Base-by-base conservation (phyloP, 2,113 vertebrate species). In the Hydrochoerus hydrochaeris region DNA sequence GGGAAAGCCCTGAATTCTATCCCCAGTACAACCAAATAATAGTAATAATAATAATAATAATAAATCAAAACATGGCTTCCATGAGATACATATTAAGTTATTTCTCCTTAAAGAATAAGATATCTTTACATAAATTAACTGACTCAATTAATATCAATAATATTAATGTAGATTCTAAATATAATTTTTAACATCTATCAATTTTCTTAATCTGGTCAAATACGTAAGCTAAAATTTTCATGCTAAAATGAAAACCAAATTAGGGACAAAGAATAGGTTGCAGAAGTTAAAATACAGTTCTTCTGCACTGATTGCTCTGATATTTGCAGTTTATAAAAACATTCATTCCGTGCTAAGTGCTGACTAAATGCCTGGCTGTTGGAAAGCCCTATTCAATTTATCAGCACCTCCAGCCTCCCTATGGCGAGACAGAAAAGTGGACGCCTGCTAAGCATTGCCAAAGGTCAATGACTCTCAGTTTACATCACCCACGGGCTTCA, bases 61-160 rank as follows among this genome's bases (percentile, higher is more conserved):
- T 14, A 20, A 63, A 28, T 32, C 67, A 73, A 91, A 97, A 62
- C 19, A 49, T 28, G 5, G 14, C 24, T 91, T 67, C 28, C 35
- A 54, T 38, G 7, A 92, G 11, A 49, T 60, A 80, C 1, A 78
- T 3, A 67, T 4, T 60, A 28, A 38, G 22, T 38, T 73, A 77
- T 84, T 94, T 95, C 44, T 85, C 63, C 58, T 96, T 58, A 92
- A 62, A 92, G 17, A 90, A 14, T 80, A 75, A 88, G 22, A 32
- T 35, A 92, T 28, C 28, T 26, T 77, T 38, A 82, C 9, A 10
- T 3, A n/a, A 54, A 85, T 57, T 57, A 85, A 85, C 4, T 69
- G 30, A 90, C 41, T 63, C 52, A 30, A 65, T 77, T 75, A 83
- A 54, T 46, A 80, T 10, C 44, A 35, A 65, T 65, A 38, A 75